A percentile compares a stretch with the other conserved stretches of the same genome.
These are phyloP conservation scores for Mamestra configurata DNA, from an alignment of 1,140 invertebrate genomes.

Conservation along the genomic window DNA sequence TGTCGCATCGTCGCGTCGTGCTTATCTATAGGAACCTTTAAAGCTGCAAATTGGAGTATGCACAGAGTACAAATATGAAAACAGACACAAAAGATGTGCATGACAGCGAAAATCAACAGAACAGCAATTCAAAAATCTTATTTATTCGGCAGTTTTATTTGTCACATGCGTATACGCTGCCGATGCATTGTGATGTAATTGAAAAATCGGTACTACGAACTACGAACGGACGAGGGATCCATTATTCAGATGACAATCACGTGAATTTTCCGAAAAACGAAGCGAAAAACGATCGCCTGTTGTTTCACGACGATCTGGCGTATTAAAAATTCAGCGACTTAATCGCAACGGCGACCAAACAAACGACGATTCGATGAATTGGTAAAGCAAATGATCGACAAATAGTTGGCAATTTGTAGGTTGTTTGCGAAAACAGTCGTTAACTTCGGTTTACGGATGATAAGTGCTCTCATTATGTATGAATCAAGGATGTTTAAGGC, in stretches of 20 bases:
- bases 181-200: conserved; percentile 79
- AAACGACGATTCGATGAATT: conserved; percentile 70
- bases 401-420: conserved; percentile 75
- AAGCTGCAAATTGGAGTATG: too few relatives aligned
- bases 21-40: too few relatives aligned
- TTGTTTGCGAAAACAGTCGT: conserved; percentile 67
- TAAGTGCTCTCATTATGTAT: conserved; percentile 6
- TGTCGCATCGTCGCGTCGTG: too few relatives aligned
- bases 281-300: conserved; percentile 78
- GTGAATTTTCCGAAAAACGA: conserved; percentile 83
- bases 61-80: neutral
- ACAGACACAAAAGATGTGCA: conserved; percentile 34
- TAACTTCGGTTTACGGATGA: conserved; percentile 36
- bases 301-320: conserved; percentile 77
- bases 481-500: neutral
- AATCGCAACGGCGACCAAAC: conserved; percentile 79
- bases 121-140: conserved; percentile 27
- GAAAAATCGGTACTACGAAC: conserved; percentile 79
- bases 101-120: conserved; percentile 35
- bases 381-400: conserved; percentile 62
- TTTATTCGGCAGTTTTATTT: conserved; percentile 43
- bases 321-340: conserved; percentile 84
- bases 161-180: conserved; percentile 31
- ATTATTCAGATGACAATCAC: conserved; percentile 85
- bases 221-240: conserved; percentile 66